These are phyloP conservation scores for Polietes domitor DNA, from an alignment of 2,888 invertebrate genomes.

Conservation along the genomic window DNA sequence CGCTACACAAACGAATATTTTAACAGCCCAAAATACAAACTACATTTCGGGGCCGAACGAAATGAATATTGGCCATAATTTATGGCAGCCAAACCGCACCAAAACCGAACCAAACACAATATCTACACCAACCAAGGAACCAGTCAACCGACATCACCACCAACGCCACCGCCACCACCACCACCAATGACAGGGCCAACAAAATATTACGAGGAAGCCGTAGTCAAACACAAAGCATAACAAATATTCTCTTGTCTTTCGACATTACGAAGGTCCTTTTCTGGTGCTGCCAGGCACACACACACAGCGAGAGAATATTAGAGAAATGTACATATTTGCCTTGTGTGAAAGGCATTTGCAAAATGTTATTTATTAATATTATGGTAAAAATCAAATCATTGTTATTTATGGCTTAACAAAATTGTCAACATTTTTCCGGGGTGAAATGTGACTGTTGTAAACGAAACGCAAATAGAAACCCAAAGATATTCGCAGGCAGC, in stretches of 20 bases:
- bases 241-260: slow-evolving; percentile 27
- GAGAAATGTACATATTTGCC: slow-evolving; percentile 19
- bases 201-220: slow-evolving; percentile 16
- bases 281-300: not conserved
- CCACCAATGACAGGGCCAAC: not conserved
- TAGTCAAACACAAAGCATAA: slow-evolving; percentile 28
- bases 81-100: slow-evolving; percentile 30
- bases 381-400: slow-evolving; percentile 36
- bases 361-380: slow-evolving; percentile 38
- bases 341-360: slow-evolving; percentile 13
- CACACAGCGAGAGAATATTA: too few relatives aligned
- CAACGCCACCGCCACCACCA: not conserved
- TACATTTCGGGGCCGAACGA: slow-evolving; percentile 8
- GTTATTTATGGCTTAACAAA: slow-evolving; percentile 37
- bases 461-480: not conserved
- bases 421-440: slow-evolving; percentile 21
- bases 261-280: slow-evolving; percentile 18
- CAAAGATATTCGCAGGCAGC: too few relatives aligned
- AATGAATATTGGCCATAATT: slow-evolving; percentile 43
- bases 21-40: slow-evolving; percentile 22
- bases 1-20: not conserved
- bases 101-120: not conserved
- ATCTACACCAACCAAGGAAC: not conserved
- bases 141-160: not conserved
- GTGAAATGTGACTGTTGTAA: not conserved